Percentiles rank a stretch among this genome's conserved stretches.
Conservation (phyloP, 1,140 invertebrate genomes). For the Megalopta genalis region DNA sequence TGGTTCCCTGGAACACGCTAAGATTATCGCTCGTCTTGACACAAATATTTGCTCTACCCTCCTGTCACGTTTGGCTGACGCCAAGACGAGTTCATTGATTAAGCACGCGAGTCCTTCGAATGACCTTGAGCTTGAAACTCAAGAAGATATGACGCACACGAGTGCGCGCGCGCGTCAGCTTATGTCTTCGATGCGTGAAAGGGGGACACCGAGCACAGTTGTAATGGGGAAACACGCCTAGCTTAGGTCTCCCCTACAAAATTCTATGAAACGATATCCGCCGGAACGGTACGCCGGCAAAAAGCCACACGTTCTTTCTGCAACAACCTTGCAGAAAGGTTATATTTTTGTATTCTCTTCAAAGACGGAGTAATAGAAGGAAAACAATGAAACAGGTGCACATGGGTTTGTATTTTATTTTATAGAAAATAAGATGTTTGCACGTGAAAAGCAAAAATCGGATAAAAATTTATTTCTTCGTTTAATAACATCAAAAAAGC, state of each 20-base stretch:
- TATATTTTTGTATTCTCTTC: no score
- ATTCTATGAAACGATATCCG: conserved; percentile 49
- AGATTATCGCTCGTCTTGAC: neutral
- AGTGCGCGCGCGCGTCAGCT: neutral
- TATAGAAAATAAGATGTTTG: no score
- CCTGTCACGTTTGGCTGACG: neutral
- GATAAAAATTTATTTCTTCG: no score
- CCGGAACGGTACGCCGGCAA: conserved; percentile 4
- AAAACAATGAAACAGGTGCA: no score
- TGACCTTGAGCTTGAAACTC: conserved; percentile 6
- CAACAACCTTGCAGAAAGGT: no score
- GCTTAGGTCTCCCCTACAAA: conserved; percentile 25
- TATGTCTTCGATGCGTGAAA: conserved; percentile 11
- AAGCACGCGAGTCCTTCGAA: neutral
- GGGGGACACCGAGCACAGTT: conserved; percentile 11
- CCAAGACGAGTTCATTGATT: neutral
- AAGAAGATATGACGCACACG: neutral
- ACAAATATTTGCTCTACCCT: neutral
- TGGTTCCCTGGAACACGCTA: neutral
- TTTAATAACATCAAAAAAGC: no score
- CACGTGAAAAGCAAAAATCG: no score
- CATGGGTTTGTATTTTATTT: no score
- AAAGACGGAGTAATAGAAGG: no score
- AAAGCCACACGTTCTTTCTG: neutral
- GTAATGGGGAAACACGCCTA: conserved; percentile 43